phyloP scores from a whole-genome alignment of 2,888 invertebrate genomes.

The Antitype chi region DNA sequence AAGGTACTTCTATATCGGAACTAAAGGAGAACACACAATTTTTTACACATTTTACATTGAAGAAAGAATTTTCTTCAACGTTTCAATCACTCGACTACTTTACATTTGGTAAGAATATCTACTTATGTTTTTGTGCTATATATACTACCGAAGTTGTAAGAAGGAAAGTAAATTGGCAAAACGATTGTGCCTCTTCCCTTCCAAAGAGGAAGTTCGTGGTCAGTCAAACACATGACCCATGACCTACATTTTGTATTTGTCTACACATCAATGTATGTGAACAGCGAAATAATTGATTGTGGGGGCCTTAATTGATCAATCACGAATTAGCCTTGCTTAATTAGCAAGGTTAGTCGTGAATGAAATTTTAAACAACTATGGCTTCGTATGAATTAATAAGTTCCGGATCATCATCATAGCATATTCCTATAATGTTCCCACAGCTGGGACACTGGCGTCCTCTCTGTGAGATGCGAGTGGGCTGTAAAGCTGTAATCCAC shows the following conservation, averaged over 20 bases:
- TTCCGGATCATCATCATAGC: neutral
- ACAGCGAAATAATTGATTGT: slow-evolving; percentile 14
- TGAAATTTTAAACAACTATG: neutral
- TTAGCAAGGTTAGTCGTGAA: slow-evolving; percentile 10
- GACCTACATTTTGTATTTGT: slow-evolving; percentile 17
- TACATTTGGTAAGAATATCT: no score
- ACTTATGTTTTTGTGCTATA: neutral
- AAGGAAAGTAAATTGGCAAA: neutral
- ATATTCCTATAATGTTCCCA: no score
- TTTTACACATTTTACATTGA: no score
- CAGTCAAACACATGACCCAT: neutral
- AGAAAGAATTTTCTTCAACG: no score
- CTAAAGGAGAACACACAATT: no score
- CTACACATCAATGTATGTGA: neutral
- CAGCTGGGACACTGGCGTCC: neutral
- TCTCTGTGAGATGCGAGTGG: neutral
- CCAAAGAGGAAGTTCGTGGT: neutral
- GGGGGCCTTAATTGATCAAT: slow-evolving; percentile 20
- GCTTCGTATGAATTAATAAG: neutral
- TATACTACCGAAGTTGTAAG: neutral
- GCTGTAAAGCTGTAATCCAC: neutral
- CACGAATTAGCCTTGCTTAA: slow-evolving; percentile 27
- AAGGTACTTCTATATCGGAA: no score
- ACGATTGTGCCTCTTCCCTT: neutral
- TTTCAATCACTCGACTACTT: no score